phyloP scores from a whole-genome alignment of 2,888 invertebrate genomes.

The Hymenopus coronatus region DNA sequence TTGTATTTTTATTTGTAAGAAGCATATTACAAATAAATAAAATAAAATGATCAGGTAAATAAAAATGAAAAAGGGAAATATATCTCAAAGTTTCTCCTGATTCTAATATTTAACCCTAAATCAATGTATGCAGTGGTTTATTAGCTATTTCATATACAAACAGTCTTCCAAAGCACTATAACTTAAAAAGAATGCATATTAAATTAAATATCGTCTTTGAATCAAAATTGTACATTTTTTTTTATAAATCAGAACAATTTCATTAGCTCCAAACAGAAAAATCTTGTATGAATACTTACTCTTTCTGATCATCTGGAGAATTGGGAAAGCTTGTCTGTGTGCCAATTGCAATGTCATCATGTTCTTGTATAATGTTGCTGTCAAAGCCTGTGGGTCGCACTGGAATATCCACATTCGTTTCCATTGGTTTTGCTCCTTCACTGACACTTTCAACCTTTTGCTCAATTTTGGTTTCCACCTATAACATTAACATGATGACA shows the following conservation, averaged over 20 bases:
- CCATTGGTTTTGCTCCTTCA: not conserved
- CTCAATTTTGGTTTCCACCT: not conserved
- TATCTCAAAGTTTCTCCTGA: too few relatives aligned
- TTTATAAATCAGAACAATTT: not conserved
- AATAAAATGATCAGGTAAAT: too few relatives aligned
- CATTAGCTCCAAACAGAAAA: not conserved
- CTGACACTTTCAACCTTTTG: not conserved
- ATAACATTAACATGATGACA: not conserved
- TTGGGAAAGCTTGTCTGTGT: slow-evolving; percentile 36
- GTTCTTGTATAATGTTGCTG: not conserved
- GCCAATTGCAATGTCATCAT: slow-evolving; percentile 32
- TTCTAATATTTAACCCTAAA: not conserved
- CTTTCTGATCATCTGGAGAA: slow-evolving; percentile 15
- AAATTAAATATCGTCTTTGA: too few relatives aligned
- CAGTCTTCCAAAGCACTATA: too few relatives aligned
- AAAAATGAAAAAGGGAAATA: too few relatives aligned
- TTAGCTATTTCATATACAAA: too few relatives aligned
- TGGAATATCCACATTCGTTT: slow-evolving; percentile 22
- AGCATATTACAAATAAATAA: too few relatives aligned
- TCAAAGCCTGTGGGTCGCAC: not conserved
- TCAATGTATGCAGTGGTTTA: too few relatives aligned
- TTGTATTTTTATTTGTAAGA: too few relatives aligned
- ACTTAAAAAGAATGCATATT: too few relatives aligned
- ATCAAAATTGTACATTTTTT: not conserved
- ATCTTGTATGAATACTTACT: slow-evolving; percentile 18